Conservation (phyloP, 2,797 vertebrate genomes). For the Chelidonichthys spinosus region DNA sequence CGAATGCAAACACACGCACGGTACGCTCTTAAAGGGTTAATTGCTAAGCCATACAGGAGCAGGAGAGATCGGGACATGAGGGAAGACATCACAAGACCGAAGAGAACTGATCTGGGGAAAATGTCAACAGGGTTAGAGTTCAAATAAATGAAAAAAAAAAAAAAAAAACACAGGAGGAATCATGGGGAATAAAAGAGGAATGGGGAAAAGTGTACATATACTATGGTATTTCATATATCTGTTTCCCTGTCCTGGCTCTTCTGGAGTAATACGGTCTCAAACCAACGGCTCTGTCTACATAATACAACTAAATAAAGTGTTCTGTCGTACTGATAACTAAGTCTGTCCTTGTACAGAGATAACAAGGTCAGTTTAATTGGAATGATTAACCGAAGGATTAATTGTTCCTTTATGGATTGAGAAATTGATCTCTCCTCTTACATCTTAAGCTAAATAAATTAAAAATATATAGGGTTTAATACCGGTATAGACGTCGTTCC, state of each 20-base stretch:
- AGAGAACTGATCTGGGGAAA: slow-evolving; percentile 33
- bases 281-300: neutral
- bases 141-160: slow-evolving; percentile 13
- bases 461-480: too few relatives aligned
- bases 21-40: slow-evolving; percentile 53
- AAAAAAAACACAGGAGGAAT: slow-evolving; percentile 1
- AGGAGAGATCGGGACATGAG: slow-evolving; percentile 42
- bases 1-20: slow-evolving; percentile 32
- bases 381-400: too few relatives aligned
- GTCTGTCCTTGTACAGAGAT: neutral
- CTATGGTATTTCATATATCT: neutral
- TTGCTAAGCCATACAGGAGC: slow-evolving; percentile 29
- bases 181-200: neutral
- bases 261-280: neutral
- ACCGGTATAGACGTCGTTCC: too few relatives aligned
- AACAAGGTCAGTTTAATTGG: too few relatives aligned
- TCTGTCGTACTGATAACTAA: too few relatives aligned
- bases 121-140: slow-evolving; percentile 21
- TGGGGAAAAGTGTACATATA: neutral
- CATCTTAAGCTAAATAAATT: too few relatives aligned
- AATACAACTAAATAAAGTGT: neutral
- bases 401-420: too few relatives aligned
- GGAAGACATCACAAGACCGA: slow-evolving; percentile 43
- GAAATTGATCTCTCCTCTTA: too few relatives aligned
- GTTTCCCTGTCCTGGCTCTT: neutral